phyloP scores from a whole-genome alignment of 2,888 invertebrate genomes.

The Psylliodes chrysocephalus region DNA sequence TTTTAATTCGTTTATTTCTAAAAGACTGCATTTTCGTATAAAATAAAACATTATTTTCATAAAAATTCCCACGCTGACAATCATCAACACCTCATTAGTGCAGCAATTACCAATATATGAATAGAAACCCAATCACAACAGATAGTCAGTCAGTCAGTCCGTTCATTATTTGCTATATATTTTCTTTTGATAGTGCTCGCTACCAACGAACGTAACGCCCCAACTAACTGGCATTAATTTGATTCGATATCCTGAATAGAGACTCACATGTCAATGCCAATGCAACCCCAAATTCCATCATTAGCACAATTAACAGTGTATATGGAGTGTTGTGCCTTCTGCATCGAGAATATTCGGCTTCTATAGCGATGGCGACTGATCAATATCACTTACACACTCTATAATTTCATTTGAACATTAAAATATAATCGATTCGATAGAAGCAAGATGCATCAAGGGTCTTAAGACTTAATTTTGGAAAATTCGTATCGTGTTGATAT shows the following conservation, averaged over 20 bases:
- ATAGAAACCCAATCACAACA: not conserved
- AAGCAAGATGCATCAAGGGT: too few species aligned
- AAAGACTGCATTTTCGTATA: too few species aligned
- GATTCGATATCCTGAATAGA: constrained; percentile 17
- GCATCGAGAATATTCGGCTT: not conserved
- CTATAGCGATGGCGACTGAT: not conserved
- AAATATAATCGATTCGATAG: too few species aligned
- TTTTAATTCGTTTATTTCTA: too few species aligned
- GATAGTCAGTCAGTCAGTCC: not conserved
- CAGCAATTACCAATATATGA: not conserved
- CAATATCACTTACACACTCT: not conserved
- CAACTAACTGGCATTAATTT: constrained; percentile 15
- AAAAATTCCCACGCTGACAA: too few species aligned
- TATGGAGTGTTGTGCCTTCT: not conserved
- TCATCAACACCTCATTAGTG: not conserved
- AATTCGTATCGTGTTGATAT: too few species aligned
- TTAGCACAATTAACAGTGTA: constrained; percentile 1
- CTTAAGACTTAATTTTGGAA: too few species aligned
- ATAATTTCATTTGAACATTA: too few species aligned
- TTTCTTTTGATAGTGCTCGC: not conserved
- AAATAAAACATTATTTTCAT: too few species aligned
- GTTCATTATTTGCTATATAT: not conserved
- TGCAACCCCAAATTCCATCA: not conserved
- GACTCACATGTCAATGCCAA: constrained; percentile 20
- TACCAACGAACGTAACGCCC: not conserved